A percentile compares a stretch with the other conserved stretches of the same genome.
phyloP scores from a whole-genome alignment of 2,113 vertebrate genomes.

The Mus musculus region DNA sequence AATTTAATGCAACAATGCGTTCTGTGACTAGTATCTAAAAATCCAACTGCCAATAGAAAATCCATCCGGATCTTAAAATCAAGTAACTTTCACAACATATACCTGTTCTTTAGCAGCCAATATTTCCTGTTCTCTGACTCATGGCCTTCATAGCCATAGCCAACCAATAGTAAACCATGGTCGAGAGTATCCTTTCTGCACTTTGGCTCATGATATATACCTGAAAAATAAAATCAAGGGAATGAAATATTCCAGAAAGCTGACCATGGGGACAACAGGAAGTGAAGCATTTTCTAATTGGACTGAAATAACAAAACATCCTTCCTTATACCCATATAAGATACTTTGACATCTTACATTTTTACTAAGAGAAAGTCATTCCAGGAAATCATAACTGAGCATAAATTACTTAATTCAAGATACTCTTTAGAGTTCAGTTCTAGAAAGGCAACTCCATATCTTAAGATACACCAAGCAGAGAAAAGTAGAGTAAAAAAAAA shows the following conservation, averaged over 20 bases:
- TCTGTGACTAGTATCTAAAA: neutral
- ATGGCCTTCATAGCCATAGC: slow-evolving; percentile 90
- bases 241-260: neutral
- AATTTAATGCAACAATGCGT: slow-evolving; percentile 67
- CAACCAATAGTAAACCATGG: slow-evolving; percentile 94
- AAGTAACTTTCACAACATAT: neutral
- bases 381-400: neutral
- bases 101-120: neutral
- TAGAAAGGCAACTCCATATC: neutral
- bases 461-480: neutral
- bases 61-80: neutral
- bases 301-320: neutral
- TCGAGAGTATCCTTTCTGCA: slow-evolving; percentile 94
- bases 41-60: neutral
- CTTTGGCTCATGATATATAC: slow-evolving; percentile 93
- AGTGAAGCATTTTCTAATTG: neutral
- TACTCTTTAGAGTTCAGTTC: neutral
- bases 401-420: neutral
- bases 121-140: neutral
- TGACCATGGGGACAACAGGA: neutral
- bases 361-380: neutral
- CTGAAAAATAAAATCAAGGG: slow-evolving; percentile 79
- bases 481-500: neutral
- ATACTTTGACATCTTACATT: neutral
- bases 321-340: fast-evolving